A percentile compares a stretch with the other conserved stretches of the same genome.
These are phyloP conservation scores for Corydoras maculifer DNA, from an alignment of 2,113 vertebrate species.

Conservation along the genomic window DNA sequence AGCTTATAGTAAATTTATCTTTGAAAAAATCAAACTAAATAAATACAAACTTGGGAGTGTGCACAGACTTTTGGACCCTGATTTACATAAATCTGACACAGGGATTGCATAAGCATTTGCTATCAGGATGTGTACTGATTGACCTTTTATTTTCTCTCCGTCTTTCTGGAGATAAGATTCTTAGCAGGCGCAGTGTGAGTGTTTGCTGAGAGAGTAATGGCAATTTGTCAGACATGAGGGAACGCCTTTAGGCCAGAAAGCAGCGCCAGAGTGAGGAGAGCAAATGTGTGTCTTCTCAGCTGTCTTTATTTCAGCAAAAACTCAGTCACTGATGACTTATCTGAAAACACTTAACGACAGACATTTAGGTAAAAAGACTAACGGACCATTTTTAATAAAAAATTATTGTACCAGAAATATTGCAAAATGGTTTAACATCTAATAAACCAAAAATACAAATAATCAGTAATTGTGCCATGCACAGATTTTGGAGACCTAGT, in stretches of 20 bases:
- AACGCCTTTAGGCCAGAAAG: constrained; percentile 32
- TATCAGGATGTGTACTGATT: constrained; percentile 8
- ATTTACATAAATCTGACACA: not conserved
- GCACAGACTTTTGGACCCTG: constrained; percentile 15
- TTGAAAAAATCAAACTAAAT: not conserved
- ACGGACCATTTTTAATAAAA: not conserved
- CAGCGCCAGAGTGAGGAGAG: constrained; percentile 6
- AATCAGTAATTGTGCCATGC: too few relatives aligned
- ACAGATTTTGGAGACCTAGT: too few relatives aligned
- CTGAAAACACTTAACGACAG: not conserved
- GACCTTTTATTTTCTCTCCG: not conserved
- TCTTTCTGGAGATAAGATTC: constrained; percentile 9
- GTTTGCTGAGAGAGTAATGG: constrained; percentile 31
- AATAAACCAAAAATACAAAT: too few relatives aligned
- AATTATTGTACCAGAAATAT: too few relatives aligned
- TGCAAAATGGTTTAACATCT: too few relatives aligned
- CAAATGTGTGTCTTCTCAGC: constrained; percentile 12
- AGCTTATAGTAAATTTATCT: too few relatives aligned
- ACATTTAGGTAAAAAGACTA: not conserved
- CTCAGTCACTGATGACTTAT: constrained; percentile 5
- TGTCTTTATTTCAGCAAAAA: constrained; percentile 7
- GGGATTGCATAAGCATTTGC: constrained; percentile 6
- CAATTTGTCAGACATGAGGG: constrained; percentile 39
- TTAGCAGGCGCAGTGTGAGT: constrained; percentile 8
- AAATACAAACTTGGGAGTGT: not conserved